Evolutionary conservation across 2,888 invertebrate species (phyloP).

Genomic region (Tenthredo distinguenda): DNA sequence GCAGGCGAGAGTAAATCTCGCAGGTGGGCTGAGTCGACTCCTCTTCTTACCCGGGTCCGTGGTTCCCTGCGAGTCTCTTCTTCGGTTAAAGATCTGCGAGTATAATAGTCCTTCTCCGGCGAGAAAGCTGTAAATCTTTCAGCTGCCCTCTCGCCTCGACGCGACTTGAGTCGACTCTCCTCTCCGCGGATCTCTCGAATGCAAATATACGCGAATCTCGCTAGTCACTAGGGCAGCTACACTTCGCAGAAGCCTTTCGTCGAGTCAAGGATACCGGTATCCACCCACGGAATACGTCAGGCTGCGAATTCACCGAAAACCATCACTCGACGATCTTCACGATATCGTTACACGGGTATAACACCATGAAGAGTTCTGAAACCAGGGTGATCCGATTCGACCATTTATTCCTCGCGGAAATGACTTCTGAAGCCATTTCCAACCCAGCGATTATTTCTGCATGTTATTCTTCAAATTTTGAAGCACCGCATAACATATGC

Average conservation of each 20-base stretch:
- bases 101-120: slow-evolving; percentile 35
- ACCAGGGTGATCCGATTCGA: not conserved
- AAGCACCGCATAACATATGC: not conserved
- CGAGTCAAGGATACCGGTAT: not conserved
- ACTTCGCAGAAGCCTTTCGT: slow-evolving; percentile 2
- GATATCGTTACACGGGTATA: not conserved
- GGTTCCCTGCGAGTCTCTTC: not conserved
- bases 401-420: not conserved
- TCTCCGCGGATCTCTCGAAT: slow-evolving; percentile 19
- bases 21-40: slow-evolving; percentile 62
- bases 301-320: not conserved
- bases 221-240: slow-evolving; percentile 21
- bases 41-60: not conserved
- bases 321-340: not conserved
- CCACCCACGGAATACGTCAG: not conserved
- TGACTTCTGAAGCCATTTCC: not conserved
- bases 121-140: slow-evolving; percentile 47
- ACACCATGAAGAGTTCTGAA: not conserved
- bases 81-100: slow-evolving; percentile 33
- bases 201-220: slow-evolving; percentile 41
- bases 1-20: slow-evolving; percentile 66
- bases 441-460: not conserved
- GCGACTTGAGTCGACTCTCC: not conserved
- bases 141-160: slow-evolving; percentile 36
- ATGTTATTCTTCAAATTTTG: not conserved